phyloP scores from a whole-genome alignment of 2,113 vertebrate genomes.

The Stictonetta naevosa region DNA sequence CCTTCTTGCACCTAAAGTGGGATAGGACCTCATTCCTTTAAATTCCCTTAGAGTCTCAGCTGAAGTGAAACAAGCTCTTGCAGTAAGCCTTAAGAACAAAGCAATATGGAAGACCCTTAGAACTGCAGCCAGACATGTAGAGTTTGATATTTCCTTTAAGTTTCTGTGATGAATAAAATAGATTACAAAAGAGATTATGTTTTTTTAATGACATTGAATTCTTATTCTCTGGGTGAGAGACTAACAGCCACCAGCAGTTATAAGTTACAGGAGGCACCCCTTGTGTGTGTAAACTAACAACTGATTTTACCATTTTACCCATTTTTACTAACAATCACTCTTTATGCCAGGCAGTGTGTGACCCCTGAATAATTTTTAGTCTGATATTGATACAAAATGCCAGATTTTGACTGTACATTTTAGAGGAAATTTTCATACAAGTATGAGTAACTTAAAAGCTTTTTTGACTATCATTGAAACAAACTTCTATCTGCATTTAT shows the following conservation, averaged over 20 bases:
- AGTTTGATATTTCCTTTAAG: background rate
- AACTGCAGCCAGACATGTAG: background rate
- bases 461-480: background rate
- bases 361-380: background rate
- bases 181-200: background rate
- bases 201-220: background rate
- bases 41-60: background rate
- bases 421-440: background rate
- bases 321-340: background rate
- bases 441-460: background rate
- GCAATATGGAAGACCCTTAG: background rate
- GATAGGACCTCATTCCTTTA: background rate
- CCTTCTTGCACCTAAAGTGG: background rate
- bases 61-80: background rate
- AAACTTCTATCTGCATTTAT: background rate
- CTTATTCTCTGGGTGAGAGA: background rate
- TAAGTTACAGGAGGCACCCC: background rate
- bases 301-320: background rate
- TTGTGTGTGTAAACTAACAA: background rate
- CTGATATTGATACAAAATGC: accelerated
- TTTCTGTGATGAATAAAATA: background rate
- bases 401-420: background rate
- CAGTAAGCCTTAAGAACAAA: background rate
- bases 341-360: background rate
- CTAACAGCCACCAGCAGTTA: background rate